Percentiles rank a stretch among this genome's conserved stretches.
Evolutionary conservation across 2,888 invertebrate genomes (phyloP).

Genomic region (Hemicrepidius hirtus): DNA sequence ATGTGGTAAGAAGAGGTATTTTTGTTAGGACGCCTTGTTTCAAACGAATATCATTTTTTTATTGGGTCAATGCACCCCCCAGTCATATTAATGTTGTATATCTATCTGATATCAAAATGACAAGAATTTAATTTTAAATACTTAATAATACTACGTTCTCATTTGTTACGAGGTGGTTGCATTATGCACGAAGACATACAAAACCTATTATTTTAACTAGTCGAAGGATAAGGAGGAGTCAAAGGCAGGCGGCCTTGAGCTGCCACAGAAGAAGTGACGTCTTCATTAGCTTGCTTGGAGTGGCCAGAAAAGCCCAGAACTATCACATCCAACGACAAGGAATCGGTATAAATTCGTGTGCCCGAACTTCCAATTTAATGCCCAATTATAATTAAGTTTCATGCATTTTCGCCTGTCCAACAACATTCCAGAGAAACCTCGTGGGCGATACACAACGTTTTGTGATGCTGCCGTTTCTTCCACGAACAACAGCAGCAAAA

Average conservation of each 20-base stretch:
- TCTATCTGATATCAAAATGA: too few species aligned
- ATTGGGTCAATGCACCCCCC: too few species aligned
- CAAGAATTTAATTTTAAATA: too few species aligned
- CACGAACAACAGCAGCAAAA: slow-evolving; percentile 35
- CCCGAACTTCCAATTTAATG: slow-evolving; percentile 50
- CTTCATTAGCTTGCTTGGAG: slow-evolving; percentile 62
- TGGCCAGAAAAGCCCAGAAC: slow-evolving; percentile 48
- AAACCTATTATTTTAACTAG: slow-evolving; percentile 64
- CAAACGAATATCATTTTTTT: too few species aligned
- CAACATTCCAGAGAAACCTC: slow-evolving; percentile 39
- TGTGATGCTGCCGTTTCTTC: not conserved
- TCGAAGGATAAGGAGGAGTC: slow-evolving; percentile 46
- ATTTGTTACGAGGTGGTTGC: slow-evolving; percentile 33
- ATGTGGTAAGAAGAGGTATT: too few species aligned
- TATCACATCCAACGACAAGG: slow-evolving; percentile 49
- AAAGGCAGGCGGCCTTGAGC: slow-evolving; percentile 67
- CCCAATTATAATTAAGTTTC: slow-evolving; percentile 55
- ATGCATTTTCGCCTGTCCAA: slow-evolving; percentile 48
- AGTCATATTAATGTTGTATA: too few species aligned
- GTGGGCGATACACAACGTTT: slow-evolving; percentile 53
- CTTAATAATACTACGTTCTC: too few species aligned
- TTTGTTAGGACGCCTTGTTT: too few species aligned
- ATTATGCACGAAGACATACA: slow-evolving; percentile 47
- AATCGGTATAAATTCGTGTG: slow-evolving; percentile 45
- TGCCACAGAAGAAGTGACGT: slow-evolving; percentile 68